A percentile compares a stretch with the other conserved stretches of the same genome.
phyloP scores from a whole-genome alignment of 2,113 vertebrate genomes.

The Gymnobelideus leadbeateri region DNA sequence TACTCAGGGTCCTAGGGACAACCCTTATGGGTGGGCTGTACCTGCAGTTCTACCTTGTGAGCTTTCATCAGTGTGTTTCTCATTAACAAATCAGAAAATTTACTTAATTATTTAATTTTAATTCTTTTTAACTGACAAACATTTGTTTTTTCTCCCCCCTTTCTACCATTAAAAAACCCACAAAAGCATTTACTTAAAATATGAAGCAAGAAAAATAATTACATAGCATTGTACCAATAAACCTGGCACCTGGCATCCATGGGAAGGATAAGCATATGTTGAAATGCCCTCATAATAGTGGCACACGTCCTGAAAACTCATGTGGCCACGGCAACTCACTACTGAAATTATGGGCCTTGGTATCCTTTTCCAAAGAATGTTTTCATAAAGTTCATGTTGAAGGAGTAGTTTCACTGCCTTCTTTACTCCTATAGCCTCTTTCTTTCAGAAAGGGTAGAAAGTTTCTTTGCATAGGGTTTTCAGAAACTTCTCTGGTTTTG shows the following conservation, averaged over 20 bases:
- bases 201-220: background rate
- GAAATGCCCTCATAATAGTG: no score
- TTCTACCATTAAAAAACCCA: background rate
- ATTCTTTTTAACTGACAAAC: background rate
- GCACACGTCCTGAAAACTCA: background rate
- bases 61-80: background rate
- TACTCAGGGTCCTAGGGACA: background rate
- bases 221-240: background rate
- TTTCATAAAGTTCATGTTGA: background rate
- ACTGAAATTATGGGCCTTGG: background rate
- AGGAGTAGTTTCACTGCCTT: background rate
- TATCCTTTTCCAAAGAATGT: background rate
- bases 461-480: background rate
- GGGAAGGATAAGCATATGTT: background rate
- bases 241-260: background rate
- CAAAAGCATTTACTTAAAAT: background rate
- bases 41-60: background rate
- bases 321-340: background rate
- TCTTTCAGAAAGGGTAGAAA: background rate
- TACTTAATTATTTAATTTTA: no score
- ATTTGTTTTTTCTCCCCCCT: background rate
- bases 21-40: background rate
- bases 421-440: background rate
- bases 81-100: background rate
- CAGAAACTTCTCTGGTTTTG: no score